A percentile compares a stretch with the other conserved stretches of the same genome.
Evolutionary conservation across 2,888 invertebrate species (phyloP).

Genomic region (Clivina fossor): DNA sequence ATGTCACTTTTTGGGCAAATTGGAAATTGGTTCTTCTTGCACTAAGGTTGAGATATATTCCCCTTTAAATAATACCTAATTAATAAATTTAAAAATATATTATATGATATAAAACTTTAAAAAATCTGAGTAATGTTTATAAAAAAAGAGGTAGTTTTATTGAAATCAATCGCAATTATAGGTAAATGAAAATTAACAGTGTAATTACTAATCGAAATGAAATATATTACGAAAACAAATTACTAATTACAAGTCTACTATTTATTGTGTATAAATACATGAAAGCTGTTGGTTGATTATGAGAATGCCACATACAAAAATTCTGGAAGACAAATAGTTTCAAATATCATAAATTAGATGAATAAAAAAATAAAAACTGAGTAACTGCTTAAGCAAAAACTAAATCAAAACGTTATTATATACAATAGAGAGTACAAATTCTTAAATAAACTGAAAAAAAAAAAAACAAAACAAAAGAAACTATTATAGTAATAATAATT

Average conservation of each 20-base stretch:
- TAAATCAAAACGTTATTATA: no score
- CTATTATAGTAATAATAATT: conserved; percentile 10
- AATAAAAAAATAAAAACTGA: conserved; percentile 10
- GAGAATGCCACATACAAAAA: conserved; percentile 29
- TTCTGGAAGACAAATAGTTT: conserved; percentile 31
- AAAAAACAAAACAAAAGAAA: conserved; percentile 16
- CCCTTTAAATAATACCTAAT: no score
- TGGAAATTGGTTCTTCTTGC: no score
- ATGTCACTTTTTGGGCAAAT: no score
- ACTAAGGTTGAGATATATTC: no score
- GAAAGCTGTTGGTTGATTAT: conserved; percentile 23
- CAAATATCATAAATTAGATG: conserved; percentile 17
- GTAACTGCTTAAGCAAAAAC: no score
- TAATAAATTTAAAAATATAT: no score
- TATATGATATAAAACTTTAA: no score
- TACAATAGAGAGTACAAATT: no score
- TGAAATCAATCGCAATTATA: not conserved
- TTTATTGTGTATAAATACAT: conserved; percentile 32
- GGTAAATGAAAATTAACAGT: conserved; percentile 21
- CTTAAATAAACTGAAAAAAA: no score
- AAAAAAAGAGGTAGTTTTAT: not conserved
- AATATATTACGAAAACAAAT: conserved; percentile 27
- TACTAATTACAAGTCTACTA: conserved; percentile 30
- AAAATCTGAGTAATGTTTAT: no score
- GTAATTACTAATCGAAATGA: conserved; percentile 26